phyloP scores from a whole-genome alignment of 2,888 invertebrate genomes.

The Drosophila stalkeri region DNA sequence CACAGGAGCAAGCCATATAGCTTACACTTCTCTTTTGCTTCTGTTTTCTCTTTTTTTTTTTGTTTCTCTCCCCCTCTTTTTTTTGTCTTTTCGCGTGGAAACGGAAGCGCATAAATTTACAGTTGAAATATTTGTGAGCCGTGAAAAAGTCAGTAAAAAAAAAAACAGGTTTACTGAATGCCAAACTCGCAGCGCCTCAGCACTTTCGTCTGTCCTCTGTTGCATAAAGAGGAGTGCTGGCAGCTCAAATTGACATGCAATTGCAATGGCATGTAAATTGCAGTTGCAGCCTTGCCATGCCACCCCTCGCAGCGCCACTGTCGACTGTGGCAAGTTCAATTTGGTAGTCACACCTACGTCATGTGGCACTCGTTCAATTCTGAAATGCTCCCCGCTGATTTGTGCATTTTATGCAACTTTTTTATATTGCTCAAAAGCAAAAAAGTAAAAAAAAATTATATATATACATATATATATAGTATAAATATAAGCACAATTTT shows the following conservation, averaged over 20 bases:
- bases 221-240: conserved; percentile 19
- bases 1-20: conserved; percentile 33
- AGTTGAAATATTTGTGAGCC: conserved; percentile 71
- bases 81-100: conserved; percentile 13
- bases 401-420: conserved; percentile 30
- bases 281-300: conserved; percentile 4
- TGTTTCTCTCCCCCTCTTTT: not conserved
- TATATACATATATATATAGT: not conserved
- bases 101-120: conserved; percentile 67
- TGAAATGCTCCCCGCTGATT: conserved; percentile 46
- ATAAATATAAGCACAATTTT: conserved; percentile 10
- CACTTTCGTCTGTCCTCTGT: conserved; percentile 44
- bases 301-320: conserved; percentile 5
- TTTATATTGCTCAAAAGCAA: not conserved
- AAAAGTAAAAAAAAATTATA: not conserved
- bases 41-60: conserved; percentile 8
- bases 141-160: conserved; percentile 47
- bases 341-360: conserved; percentile 61
- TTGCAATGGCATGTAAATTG: conserved; percentile 69
- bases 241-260: conserved; percentile 64
- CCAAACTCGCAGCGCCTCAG: conserved; percentile 28
- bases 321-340: conserved; percentile 61
- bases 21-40: conserved; percentile 25
- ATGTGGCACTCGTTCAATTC: conserved; percentile 56
- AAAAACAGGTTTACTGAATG: conserved; percentile 39